Base-by-base conservation (phyloP, 1,140 invertebrate genomes). In the Parapsyche elsis region DNA sequence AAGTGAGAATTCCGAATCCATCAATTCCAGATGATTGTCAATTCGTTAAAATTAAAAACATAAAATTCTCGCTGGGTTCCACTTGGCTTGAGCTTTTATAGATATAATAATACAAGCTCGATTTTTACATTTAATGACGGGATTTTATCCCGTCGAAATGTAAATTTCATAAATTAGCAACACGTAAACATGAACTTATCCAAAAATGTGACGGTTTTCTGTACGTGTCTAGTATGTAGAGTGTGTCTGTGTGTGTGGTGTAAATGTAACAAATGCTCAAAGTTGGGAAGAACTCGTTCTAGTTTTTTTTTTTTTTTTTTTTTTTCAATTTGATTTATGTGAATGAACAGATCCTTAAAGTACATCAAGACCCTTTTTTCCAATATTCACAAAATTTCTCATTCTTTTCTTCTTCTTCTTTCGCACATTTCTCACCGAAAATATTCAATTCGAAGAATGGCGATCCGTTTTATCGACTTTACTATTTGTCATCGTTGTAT, bases 361-460 rank as follows among this genome's bases (percentile, higher is more conserved):
- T 67, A 67, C 64, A 67, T 67, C 64, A 67, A 67, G 64, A 67
- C 64, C 64, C 64, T 67, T 67, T 67, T 67, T 67, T 67, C 64
- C 64, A 67, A 67, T 67, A 67, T 67, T 67, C 64, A 67, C 64
- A 24, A 67, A 67, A 67, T 67, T 67, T 67, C 64, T 67, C 64
- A 67, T 67, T 67, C 64, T 67, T 67, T 67, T 67, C 64, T 67
- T 67, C 64, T 26, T 67, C 64, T 67, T 26, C 64, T 67, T 12
- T 26, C 64, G 64, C 64, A 30, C 64, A 67, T 67, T 67, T 67
- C 24, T 67, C 64, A 67, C 21, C 23, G 21, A 30, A 67, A 67
- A 67, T 67, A 67, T 67, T 67, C 64, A 67, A 67, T 67, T 67
- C 64, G 64, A 67, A 67, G 64, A 67, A 67, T 67, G 64, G 64